Percentiles rank a stretch among this genome's conserved stretches.
Conservation (phyloP, 1,140 invertebrate genomes). For the Drosophila paulistorum region DNA sequence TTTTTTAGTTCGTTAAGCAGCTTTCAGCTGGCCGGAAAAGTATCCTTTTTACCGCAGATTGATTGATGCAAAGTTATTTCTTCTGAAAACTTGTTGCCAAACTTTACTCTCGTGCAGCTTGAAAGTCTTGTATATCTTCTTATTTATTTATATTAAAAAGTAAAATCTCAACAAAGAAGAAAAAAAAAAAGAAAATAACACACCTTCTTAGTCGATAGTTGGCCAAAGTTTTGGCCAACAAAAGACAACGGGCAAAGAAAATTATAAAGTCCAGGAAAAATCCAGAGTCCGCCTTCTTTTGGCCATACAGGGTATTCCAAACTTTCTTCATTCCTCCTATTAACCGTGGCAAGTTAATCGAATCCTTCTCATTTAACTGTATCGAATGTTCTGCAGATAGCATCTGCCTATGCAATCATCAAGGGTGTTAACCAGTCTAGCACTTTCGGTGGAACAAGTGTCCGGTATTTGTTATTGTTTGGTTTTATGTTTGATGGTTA, state of each 20-base stretch:
- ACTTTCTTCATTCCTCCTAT: too few relatives aligned
- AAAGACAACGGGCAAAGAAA: neutral
- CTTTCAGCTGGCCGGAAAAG: neutral
- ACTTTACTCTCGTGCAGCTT: neutral
- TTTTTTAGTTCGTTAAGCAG: slow-evolving; percentile 9
- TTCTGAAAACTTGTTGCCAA: slow-evolving; percentile 11
- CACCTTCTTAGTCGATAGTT: slow-evolving; percentile 21
- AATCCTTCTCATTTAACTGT: too few relatives aligned
- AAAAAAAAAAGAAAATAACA: neutral
- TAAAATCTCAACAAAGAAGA: neutral
- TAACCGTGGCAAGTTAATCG: too few relatives aligned
- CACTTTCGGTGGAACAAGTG: neutral
- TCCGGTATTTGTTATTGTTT: slow-evolving; percentile 15
- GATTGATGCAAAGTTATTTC: slow-evolving; percentile 16
- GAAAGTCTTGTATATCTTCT: slow-evolving; percentile 16
- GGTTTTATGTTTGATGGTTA: slow-evolving; percentile 31
- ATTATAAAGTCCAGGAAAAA: neutral
- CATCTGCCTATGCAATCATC: neutral
- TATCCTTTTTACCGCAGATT: slow-evolving; percentile 7
- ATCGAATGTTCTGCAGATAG: too few relatives aligned
- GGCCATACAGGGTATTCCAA: neutral
- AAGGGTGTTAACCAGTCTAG: neutral
- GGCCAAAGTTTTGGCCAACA: neutral
- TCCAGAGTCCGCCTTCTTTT: too few relatives aligned
- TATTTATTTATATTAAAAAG: slow-evolving; percentile 54